Evolutionary conservation across 2,888 invertebrate species (phyloP).

Genomic region (Caenorhabditis zanzibari): DNA sequence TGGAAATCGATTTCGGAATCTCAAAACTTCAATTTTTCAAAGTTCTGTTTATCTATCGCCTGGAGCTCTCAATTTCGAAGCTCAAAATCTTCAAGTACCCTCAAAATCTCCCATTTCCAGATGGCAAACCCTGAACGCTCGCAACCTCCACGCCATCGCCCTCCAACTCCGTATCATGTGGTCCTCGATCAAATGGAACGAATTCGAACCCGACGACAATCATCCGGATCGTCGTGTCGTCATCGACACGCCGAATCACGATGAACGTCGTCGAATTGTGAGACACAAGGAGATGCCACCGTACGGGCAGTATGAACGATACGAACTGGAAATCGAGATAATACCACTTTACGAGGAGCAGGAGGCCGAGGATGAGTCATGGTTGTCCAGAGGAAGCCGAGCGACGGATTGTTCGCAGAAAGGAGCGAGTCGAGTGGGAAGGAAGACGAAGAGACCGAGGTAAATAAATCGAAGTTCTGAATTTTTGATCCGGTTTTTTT

Average conservation of each 20-base stretch:
- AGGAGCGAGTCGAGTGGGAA: neutral
- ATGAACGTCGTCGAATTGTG: constrained; percentile 78
- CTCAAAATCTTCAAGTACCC: too few species aligned
- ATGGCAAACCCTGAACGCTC: constrained; percentile 72
- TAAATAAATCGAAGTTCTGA: neutral
- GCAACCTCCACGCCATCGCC: constrained; percentile 89
- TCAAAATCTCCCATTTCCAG: constrained; percentile 37
- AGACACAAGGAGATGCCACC: constrained; percentile 81
- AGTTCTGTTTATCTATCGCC: too few species aligned
- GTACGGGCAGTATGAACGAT: constrained; percentile 79
- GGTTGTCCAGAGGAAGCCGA: constrained; percentile 37
- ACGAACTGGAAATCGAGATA: constrained; percentile 74
- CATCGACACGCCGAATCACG: constrained; percentile 77
- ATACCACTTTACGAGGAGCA: constrained; percentile 73
- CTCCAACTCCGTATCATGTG: constrained; percentile 94
- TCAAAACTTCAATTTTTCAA: neutral
- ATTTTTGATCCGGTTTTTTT: too few species aligned
- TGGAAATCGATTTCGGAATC: neutral
- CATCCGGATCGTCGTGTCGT: constrained; percentile 72
- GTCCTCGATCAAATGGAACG: constrained; percentile 95
- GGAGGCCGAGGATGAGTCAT: constrained; percentile 65
- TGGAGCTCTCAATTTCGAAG: too few species aligned
- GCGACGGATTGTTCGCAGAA: constrained; percentile 12
- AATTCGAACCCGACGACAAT: constrained; percentile 75
- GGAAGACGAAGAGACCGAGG: constrained; percentile 32